Percentiles rank a stretch among this genome's conserved stretches.
Evolutionary conservation across 2,113 vertebrate genomes (phyloP).

Genomic region (Strix aluco): DNA sequence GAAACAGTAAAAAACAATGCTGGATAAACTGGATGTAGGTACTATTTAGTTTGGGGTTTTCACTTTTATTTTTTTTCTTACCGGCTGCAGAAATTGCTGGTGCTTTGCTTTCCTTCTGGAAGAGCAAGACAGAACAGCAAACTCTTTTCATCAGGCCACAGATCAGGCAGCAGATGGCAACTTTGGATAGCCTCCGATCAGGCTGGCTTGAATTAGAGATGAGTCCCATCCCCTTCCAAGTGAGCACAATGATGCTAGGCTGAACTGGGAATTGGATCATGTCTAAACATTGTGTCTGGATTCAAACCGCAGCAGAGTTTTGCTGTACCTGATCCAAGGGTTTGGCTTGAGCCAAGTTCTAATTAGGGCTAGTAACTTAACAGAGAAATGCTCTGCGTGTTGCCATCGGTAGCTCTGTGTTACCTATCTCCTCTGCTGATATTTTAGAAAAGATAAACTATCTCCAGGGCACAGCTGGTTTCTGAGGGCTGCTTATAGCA

Average conservation of each 20-base stretch:
- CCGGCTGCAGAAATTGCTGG: neutral
- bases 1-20: neutral
- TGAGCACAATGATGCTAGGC: neutral
- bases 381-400: neutral
- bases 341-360: constrained; percentile 14
- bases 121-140: neutral
- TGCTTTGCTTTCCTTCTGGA: neutral
- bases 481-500: neutral
- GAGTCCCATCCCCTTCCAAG: constrained; percentile 1
- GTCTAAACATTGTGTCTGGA: constrained; percentile 48
- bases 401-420: neutral
- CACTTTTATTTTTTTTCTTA: neutral
- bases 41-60: neutral
- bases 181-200: constrained; percentile 11
- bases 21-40: neutral
- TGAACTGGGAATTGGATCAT: constrained; percentile 24
- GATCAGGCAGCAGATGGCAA: constrained; percentile 54
- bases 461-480: neutral
- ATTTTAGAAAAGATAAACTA: neutral
- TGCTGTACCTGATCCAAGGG: constrained; percentile 33
- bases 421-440: neutral
- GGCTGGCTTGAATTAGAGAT: constrained; percentile 19
- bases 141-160: neutral
- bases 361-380: constrained; percentile 11
- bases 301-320: neutral